Base-by-base conservation (phyloP, 2,797 vertebrate species). In the Arctocebus calabarensis region DNA sequence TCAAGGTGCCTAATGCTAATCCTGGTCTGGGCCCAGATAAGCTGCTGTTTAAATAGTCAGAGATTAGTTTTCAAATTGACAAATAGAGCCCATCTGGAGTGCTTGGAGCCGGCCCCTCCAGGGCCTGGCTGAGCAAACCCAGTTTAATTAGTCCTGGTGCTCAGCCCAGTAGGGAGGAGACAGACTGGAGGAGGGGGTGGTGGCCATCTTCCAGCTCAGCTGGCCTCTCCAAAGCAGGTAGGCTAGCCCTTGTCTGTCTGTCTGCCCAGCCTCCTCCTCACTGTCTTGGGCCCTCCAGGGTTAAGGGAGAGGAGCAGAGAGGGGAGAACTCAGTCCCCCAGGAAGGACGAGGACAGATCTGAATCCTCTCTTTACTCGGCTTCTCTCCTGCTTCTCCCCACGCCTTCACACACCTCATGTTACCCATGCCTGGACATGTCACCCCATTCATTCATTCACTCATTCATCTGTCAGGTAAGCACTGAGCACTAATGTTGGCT, bases 41-140 rank as follows among this genome's bases (percentile, higher is more conserved):
- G 73, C 85, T 96, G 87, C 90, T 95, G 78, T 92, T 96, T 89
- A 97, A 96, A 96, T 96, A 97, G 97, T 94, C 95, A 94, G 94
- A 83, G 92, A 94, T 97, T 97, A 96, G 95, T 90, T 94, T 96
- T 93, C 90, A n/a, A 37, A 95, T 95, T 97, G 94, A 86, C 90
- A 97, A 98, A 97, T 91, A 96, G 95, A 94, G 95, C 96, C 70
- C 86, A 92, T 95, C 85, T 95, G 83, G 96, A 98, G 95, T 1
- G 3, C 68, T 87, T 89, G 86, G 95, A 97, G 73, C 94, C 0
- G 5, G 59, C 52, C 84, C 93, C 97, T 96, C 95, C 37, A 93
- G 97, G 96, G 95, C 45, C 95, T 96, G 95, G 94, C 94, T 94
- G 94, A 97, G 95, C 97, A 97, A 97, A 97, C 89, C 43, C 91